These are phyloP conservation scores for Drosophila ironensis DNA, from an alignment of 1,140 invertebrate species.

Conservation along the genomic window DNA sequence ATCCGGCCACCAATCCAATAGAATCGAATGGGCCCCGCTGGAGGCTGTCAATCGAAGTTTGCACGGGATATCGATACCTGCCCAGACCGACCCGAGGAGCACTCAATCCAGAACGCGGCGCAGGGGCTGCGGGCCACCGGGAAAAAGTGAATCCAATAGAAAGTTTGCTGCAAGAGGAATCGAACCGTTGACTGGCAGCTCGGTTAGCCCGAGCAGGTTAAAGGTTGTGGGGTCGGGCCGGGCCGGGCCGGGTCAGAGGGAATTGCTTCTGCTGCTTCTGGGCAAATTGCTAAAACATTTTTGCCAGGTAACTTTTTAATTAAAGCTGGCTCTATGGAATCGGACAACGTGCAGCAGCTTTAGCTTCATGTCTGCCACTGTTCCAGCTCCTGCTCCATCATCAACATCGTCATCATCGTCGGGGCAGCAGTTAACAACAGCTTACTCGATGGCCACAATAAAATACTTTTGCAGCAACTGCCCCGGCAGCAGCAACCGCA, in stretches of 20 bases:
- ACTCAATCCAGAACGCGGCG: constrained; percentile 32
- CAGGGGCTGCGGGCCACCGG: background rate
- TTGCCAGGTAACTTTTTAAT: constrained; percentile 73
- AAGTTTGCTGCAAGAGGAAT: constrained; percentile 41
- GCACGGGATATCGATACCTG: constrained; percentile 46
- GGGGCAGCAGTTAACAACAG: constrained; percentile 28
- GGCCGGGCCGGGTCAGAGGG: constrained; percentile 16
- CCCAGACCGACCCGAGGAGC: constrained; percentile 3
- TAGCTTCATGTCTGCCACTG: background rate
- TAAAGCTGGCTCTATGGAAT: constrained; percentile 47
- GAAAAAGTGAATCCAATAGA: constrained; percentile 46
- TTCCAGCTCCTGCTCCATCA: constrained; percentile 8
- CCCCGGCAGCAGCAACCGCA: constrained; percentile 8
- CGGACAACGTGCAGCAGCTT: constrained; percentile 4
- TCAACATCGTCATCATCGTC: constrained; percentile 11
- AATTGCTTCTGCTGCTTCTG: constrained; percentile 40
- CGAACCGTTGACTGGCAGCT: constrained; percentile 59
- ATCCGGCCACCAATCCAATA: constrained; percentile 17
- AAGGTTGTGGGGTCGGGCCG: background rate
- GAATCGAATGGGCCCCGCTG: constrained; percentile 27
- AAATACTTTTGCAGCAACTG: constrained; percentile 26
- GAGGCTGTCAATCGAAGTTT: constrained; percentile 62
- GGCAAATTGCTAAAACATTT: constrained; percentile 73
- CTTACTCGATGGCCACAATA: constrained; percentile 34
- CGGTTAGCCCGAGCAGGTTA: constrained; percentile 14